Percentiles rank a stretch among this genome's conserved stretches.
Conservation (phyloP, 2,113 vertebrate genomes). For the Struthidea cinerea region DNA sequence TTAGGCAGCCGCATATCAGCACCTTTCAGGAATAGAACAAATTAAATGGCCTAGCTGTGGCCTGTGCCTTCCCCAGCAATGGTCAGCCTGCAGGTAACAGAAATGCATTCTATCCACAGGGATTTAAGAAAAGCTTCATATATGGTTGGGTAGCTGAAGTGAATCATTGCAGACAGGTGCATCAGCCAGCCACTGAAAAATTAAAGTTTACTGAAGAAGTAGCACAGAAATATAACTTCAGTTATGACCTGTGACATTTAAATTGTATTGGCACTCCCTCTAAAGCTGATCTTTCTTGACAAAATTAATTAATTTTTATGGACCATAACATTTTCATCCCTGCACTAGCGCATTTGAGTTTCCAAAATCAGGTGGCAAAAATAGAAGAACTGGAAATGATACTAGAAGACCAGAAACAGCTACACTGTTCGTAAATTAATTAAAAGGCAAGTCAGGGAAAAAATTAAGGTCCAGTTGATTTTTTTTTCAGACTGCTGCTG, state of each 20-base stretch:
- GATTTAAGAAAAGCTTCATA: background rate
- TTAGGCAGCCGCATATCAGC: background rate
- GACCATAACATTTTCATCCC: background rate
- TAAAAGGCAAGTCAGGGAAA: background rate
- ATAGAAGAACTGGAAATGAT: background rate
- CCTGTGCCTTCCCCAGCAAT: background rate
- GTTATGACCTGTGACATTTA: constrained; percentile 1
- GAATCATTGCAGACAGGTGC: background rate
- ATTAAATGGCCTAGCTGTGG: background rate
- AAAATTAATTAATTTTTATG: constrained; percentile 48
- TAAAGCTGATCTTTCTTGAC: constrained; percentile 23
- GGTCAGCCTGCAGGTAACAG: background rate
- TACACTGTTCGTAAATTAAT: background rate
- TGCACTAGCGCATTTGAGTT: background rate
- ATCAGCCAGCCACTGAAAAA: constrained; percentile 7
- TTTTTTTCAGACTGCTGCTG: background rate
- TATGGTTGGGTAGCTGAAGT: background rate
- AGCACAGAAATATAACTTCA: background rate
- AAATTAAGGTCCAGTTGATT: background rate
- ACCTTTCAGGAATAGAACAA: background rate
- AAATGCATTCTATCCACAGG: background rate
- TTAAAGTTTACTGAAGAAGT: background rate
- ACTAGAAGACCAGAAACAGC: background rate
- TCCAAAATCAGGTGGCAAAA: constrained; percentile 21
- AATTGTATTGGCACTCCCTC: constrained; percentile 39